Base-by-base conservation (phyloP, 2,113 vertebrate genomes). In the Anguilla rostrata region DNA sequence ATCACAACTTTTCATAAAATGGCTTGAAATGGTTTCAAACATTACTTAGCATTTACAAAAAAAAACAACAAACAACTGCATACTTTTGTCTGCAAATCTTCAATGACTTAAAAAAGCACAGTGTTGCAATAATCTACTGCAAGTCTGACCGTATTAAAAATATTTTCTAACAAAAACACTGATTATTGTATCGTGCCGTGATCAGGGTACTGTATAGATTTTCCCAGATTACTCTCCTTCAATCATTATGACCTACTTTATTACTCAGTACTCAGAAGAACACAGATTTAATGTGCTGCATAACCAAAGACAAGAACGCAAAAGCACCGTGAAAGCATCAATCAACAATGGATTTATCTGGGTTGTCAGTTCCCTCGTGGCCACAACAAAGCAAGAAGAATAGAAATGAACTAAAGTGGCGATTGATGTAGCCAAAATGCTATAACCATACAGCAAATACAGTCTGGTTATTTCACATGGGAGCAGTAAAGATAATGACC, bases 401-500 rank as follows among this genome's bases (percentile, higher is more conserved):
- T 29, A 29, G 12, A n/a, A 75, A 75, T 12, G 0, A n/a, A 34
- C n/a, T 71, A 5, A 71, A 5, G 26, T 71, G 22, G 3, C 9
- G 20, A 71, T n/a, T 75, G 26, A 34, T 26, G 9, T 29, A 12
- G n/a, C 71, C 71, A 75, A n/a, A 71, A 29, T 34, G 11, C 20
- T 12, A 34, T 75, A 83, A 5, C 56, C 29, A 18, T 56, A 29
- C 34, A 60, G 15, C 16, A 83, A 53, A 14, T 14, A 83, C 26
- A 39, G 16, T 3, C 18, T 5, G 2, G 18, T 79, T 0, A 34
- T 43, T 41, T 41, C 20, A 41, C 4, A 20, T 20, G 43, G 0
- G 43, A 66, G 63, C 14, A 79, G 49, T 18, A 29, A 16, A 85
- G 78, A 79, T 34, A 83, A 78, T 86, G 60, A 91, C 89, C 91